Evolutionary conservation across 2,888 invertebrate species (phyloP), one percentile per base, ranked within the genome.

Genomic region (Lepeophtheirus nordmannii): DNA sequence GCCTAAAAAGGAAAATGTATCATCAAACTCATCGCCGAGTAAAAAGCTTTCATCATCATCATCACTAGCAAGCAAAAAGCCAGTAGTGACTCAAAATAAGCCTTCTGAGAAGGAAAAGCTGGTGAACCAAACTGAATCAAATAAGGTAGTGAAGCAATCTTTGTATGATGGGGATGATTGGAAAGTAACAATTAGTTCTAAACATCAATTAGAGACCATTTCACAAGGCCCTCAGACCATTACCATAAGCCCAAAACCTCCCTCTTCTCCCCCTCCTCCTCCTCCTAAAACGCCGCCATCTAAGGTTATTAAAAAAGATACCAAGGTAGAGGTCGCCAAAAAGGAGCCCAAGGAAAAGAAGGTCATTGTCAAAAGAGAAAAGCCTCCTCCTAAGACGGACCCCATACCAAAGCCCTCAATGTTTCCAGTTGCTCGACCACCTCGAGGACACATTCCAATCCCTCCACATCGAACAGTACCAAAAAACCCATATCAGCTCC

Each of bases 171-270:
- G 39, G 12, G 60, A 66, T 12, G 53, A 66, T 46, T 66, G 58
- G 46, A 66, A 66, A 46, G 59, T 66, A 17, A 66, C 59, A 10
- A 66, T 66, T 8, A 61, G 37, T 22, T 66, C 66, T 17, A 37
- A 14, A 17, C 63, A 63, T 38, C 46, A 63, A n/a, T 23, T 63
- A 22, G 63, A 63, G 37, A 56, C 56, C 9, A 22, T n/a, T 22
- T 1, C 20, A 46, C 46, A 63, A n/a, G 63, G 38, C 11, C 46
- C 23, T 11, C 53, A 46, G 53, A 46, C n/a, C 53, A 46, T 46
- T n/a, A 46, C 53, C 53, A 46, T 46, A 46, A 46, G 53, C 53
- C 53, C 53, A 14, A 46, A 46, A 17, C 53, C 53, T n/a, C 53
- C 53, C 1, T 8, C 53, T n/a, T n/a, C 53, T n/a, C 53, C 53